Conservation (phyloP, 2,113 vertebrate species). For the Myiozetetes cayanensis region DNA sequence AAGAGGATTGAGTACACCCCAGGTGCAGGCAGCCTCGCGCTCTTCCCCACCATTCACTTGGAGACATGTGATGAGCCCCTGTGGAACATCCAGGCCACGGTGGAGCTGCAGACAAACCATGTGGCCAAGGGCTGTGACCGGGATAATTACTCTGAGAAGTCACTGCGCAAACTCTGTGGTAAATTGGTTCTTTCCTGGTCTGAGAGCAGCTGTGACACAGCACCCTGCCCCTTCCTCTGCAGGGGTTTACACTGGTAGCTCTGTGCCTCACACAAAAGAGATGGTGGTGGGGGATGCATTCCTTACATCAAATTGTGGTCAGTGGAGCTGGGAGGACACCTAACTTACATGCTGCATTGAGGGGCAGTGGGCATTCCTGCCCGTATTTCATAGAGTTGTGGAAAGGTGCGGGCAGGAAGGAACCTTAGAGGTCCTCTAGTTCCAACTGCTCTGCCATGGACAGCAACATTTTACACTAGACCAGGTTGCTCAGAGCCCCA, state of each 20-base stretch:
- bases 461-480: not conserved
- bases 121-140: conserved; percentile 97
- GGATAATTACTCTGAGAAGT: conserved; percentile 95
- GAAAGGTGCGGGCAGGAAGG: not conserved
- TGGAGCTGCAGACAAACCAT: conserved; percentile 95
- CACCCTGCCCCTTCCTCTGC: not conserved
- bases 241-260: not conserved
- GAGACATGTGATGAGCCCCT: conserved; percentile 96
- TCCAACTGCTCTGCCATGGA: not conserved
- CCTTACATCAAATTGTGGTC: not conserved
- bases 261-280: not conserved
- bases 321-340: not conserved
- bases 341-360: not conserved
- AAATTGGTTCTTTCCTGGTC: conserved; percentile 8
- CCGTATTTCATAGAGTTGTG: fast-evolving
- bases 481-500: not conserved
- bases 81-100: conserved; percentile 96
- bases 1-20: conserved; percentile 95
- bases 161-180: conserved; percentile 93
- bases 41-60: conserved; percentile 92
- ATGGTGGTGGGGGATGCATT: not conserved
- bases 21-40: conserved; percentile 86
- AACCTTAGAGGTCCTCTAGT: not conserved
- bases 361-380: not conserved
- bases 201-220: not conserved